These are phyloP conservation scores for Micrasema longulum DNA, from an alignment of 1,140 invertebrate species.

Conservation along the genomic window DNA sequence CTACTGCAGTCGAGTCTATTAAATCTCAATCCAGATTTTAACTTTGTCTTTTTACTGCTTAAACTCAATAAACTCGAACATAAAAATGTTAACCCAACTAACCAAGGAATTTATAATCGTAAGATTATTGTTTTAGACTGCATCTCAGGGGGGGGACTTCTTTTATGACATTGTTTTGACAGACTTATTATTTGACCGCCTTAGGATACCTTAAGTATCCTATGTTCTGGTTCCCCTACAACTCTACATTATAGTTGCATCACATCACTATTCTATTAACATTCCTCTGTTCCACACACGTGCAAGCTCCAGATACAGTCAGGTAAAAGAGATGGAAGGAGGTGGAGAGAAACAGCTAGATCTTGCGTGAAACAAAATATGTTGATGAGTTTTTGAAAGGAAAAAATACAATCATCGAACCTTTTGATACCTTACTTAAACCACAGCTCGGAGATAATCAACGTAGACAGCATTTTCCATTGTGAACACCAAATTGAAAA, in stretches of 20 bases:
- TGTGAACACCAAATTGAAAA: too few species aligned
- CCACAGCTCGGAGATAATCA: neutral
- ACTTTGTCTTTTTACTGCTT: too few species aligned
- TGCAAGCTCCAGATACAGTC: constrained; percentile 15
- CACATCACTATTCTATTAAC: constrained; percentile 48
- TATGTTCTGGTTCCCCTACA: neutral
- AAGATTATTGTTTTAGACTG: too few species aligned
- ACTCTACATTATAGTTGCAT: constrained; percentile 47
- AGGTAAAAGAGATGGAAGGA: constrained; percentile 21
- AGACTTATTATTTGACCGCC: constrained; percentile 4
- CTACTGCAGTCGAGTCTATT: too few species aligned
- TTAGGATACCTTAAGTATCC: neutral
- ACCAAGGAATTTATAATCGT: too few species aligned
- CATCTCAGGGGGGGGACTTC: neutral
- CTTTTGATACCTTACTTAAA: constrained; percentile 9
- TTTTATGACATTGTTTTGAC: constrained; percentile 12
- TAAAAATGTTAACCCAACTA: too few species aligned
- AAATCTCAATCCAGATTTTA: too few species aligned
- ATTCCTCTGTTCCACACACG: constrained; percentile 42
- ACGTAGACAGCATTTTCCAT: too few species aligned
- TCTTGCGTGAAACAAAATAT: constrained; percentile 10
- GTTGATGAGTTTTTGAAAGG: constrained; percentile 18
- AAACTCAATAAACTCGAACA: too few species aligned
- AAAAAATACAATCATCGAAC: constrained; percentile 30
- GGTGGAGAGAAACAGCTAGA: constrained; percentile 7